phyloP scores from a whole-genome alignment of 2,888 invertebrate genomes.

The Sinhomidia bicolor region DNA sequence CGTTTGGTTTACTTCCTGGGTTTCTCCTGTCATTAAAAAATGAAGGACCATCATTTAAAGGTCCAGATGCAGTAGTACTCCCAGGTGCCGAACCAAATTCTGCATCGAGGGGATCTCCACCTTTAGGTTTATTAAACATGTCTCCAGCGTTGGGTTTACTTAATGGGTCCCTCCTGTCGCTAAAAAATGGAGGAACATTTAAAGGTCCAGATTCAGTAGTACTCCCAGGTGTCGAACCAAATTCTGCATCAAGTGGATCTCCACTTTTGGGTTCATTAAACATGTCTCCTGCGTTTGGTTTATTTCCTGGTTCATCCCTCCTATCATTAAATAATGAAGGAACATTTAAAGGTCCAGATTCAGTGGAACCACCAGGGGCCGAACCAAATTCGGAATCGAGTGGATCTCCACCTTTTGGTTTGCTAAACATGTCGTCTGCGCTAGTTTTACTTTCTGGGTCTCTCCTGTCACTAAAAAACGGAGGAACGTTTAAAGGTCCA shows the following conservation, averaged over 20 bases:
- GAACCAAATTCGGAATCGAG: not conserved
- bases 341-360: not conserved
- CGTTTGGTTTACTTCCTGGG: not conserved
- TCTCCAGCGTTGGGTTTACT: no score
- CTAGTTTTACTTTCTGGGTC: not conserved
- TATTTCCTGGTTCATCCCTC: no score
- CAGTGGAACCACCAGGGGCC: not conserved
- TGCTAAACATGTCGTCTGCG: not conserved
- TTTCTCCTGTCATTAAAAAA: not conserved
- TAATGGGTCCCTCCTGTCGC: no score
- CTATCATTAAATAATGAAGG: no score
- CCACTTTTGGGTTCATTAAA: not conserved
- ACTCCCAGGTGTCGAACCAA: slow-evolving; percentile 5
- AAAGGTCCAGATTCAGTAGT: not conserved
- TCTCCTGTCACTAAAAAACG: not conserved
- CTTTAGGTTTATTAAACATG: not conserved
- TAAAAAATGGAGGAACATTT: no score
- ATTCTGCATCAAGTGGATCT: not conserved
- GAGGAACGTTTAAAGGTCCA: no score
- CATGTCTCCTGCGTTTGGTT: not conserved
- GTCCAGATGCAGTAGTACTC: not conserved
- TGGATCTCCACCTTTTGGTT: not conserved
- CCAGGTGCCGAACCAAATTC: slow-evolving; percentile 41
- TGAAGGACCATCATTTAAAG: not conserved
- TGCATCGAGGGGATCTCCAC: slow-evolving; percentile 31